phyloP scores from a whole-genome alignment of 1,140 invertebrate species.

The Colletes latitarsis region DNA sequence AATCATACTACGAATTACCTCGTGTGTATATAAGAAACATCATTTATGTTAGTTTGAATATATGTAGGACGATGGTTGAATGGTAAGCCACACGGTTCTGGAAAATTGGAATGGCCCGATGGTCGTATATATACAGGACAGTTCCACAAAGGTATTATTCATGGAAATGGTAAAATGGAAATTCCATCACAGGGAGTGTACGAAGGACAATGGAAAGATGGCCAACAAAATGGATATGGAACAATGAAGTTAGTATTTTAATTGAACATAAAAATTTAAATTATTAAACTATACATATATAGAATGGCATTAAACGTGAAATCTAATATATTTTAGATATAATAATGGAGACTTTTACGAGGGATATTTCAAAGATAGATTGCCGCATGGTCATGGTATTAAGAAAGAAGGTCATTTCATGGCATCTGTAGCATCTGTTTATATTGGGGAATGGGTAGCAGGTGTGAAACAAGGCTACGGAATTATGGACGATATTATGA shows the following conservation, averaged over 20 bases:
- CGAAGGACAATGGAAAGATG: slow-evolving; percentile 93
- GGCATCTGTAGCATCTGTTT: slow-evolving; percentile 87
- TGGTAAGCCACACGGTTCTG: slow-evolving; percentile 91
- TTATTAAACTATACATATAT: slow-evolving; percentile 1
- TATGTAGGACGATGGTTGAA: slow-evolving; percentile 86
- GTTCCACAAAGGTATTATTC: slow-evolving; percentile 88
- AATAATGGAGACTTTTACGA: slow-evolving; percentile 89
- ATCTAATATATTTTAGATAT: slow-evolving; percentile 78
- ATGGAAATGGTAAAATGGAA: slow-evolving; percentile 88
- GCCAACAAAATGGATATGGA: slow-evolving; percentile 91
- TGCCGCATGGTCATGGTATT: slow-evolving; percentile 91
- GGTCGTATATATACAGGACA: slow-evolving; percentile 90
- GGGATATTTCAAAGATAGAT: slow-evolving; percentile 91
- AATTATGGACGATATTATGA: slow-evolving; percentile 92
- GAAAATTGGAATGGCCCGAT: slow-evolving; percentile 91
- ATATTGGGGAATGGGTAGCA: slow-evolving; percentile 91
- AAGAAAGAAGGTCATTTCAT: slow-evolving; percentile 90
- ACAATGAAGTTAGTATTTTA: slow-evolving; percentile 83
- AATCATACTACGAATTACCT: no score
- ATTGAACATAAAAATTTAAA: slow-evolving; percentile 41
- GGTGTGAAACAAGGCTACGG: slow-evolving; percentile 92
- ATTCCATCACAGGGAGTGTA: slow-evolving; percentile 85
- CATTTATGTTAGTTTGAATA: neutral
- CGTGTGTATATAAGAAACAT: neutral
- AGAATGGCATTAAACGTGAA: neutral